Conservation (phyloP, 2,113 vertebrate species). For the Illadopsis cleaveri region DNA sequence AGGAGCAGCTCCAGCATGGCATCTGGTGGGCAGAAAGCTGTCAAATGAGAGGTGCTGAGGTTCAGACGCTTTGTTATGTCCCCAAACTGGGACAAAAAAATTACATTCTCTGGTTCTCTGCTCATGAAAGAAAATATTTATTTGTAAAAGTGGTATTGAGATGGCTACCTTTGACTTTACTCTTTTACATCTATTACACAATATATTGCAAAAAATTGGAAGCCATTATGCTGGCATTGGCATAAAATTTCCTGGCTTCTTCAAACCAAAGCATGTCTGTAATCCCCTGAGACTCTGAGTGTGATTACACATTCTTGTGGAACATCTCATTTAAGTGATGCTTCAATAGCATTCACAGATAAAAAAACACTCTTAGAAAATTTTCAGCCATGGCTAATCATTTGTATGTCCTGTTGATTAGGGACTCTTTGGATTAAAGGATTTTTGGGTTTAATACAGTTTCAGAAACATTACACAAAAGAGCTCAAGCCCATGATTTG, state of each 20-base stretch:
- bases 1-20: not conserved
- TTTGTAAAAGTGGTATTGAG: not conserved
- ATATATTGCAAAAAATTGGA: not conserved
- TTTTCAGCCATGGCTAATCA: not conserved
- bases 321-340: not conserved
- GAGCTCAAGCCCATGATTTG: not conserved
- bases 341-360: not conserved
- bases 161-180: not conserved
- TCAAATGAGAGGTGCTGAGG: not conserved
- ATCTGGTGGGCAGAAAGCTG: not conserved
- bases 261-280: not conserved
- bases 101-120: not conserved
- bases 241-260: not conserved
- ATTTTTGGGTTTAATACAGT: not conserved
- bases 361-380: not conserved
- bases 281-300: not conserved
- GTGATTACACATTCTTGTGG: not conserved
- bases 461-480: not conserved
- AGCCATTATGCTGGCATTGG: not conserved
- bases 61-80: not conserved
- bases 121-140: not conserved
- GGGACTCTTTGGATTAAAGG: not conserved
- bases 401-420: not conserved
- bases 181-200: not conserved
- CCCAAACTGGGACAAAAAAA: not conserved